A percentile compares a stretch with the other conserved stretches of the same genome.
Conservation (phyloP, 2,797 vertebrate genomes). For the Sebastes goodei region DNA sequence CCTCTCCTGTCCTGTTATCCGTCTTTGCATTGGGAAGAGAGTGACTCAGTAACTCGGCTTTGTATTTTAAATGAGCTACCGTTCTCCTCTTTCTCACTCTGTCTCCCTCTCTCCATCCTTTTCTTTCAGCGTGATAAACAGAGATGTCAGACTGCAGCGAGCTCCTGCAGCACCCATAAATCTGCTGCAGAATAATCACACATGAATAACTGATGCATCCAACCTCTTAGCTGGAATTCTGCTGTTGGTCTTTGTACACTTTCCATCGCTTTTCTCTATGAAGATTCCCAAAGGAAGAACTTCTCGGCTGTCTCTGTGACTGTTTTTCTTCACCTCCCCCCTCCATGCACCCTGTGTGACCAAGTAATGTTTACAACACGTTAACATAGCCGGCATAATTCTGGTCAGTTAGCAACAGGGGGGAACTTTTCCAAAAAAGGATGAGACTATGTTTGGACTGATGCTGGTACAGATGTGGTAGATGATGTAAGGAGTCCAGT, state of each 20-base stretch:
- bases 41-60: neutral
- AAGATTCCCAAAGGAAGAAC: neutral
- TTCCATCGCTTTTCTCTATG: neutral
- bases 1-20: neutral
- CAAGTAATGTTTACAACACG: slow-evolving; percentile 52
- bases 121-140: slow-evolving; percentile 15
- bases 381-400: slow-evolving; percentile 56
- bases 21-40: neutral
- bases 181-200: slow-evolving; percentile 27
- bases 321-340: neutral
- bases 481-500: slow-evolving; percentile 26
- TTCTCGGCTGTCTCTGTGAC: neutral
- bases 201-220: slow-evolving; percentile 21
- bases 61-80: neutral
- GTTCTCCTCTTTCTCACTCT: neutral
- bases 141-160: neutral
- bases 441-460: slow-evolving; percentile 37
- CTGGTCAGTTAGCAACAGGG: slow-evolving; percentile 30
- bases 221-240: slow-evolving; percentile 24
- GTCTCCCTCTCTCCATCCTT: neutral
- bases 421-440: slow-evolving; percentile 61
- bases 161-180: slow-evolving; percentile 7
- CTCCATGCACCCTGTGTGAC: neutral
- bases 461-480: slow-evolving; percentile 33
- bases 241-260: slow-evolving; percentile 14